These are phyloP conservation scores for Drosophila testacea DNA, from an alignment of 2,888 invertebrate genomes.

Conservation along the genomic window DNA sequence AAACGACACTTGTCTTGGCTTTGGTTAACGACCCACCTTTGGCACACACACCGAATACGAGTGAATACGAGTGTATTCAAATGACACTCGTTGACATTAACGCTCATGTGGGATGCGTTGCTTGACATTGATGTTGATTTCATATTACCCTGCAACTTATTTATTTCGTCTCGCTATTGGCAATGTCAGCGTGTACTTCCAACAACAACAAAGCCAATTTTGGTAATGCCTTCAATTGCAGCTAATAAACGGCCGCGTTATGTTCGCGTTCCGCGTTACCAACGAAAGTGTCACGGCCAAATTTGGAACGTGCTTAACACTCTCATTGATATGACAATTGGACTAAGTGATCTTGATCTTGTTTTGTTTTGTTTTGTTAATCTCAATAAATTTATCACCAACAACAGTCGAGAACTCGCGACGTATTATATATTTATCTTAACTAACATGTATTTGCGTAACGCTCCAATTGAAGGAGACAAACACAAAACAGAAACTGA, in stretches of 20 bases:
- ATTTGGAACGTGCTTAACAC: conserved; percentile 55
- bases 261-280: conserved; percentile 49
- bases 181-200: conserved; percentile 63
- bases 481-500: conserved; percentile 8
- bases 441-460: conserved; percentile 50
- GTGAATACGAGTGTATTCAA: conserved; percentile 34
- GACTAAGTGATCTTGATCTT: conserved; percentile 21
- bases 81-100: conserved; percentile 35
- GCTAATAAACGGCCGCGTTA: conserved; percentile 52
- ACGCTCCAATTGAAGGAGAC: conserved; percentile 63
- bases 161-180: conserved; percentile 61
- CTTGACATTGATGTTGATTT: conserved; percentile 65
- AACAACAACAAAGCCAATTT: conserved; percentile 31
- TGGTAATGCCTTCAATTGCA: conserved; percentile 69
- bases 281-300: conserved; percentile 50
- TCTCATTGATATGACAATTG: conserved; percentile 41
- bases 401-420: conserved; percentile 20
- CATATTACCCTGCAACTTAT: conserved; percentile 45
- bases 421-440: conserved; percentile 26
- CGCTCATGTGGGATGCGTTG: conserved; percentile 60
- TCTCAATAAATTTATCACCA: conserved; percentile 59
- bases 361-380: conserved; percentile 36
- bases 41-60: conserved; percentile 48
- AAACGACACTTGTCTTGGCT: conserved; percentile 45
- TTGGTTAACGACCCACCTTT: conserved; percentile 54